These are phyloP conservation scores for Synanceia verrucosa DNA, from an alignment of 2,797 vertebrate genomes.

Conservation along the genomic window DNA sequence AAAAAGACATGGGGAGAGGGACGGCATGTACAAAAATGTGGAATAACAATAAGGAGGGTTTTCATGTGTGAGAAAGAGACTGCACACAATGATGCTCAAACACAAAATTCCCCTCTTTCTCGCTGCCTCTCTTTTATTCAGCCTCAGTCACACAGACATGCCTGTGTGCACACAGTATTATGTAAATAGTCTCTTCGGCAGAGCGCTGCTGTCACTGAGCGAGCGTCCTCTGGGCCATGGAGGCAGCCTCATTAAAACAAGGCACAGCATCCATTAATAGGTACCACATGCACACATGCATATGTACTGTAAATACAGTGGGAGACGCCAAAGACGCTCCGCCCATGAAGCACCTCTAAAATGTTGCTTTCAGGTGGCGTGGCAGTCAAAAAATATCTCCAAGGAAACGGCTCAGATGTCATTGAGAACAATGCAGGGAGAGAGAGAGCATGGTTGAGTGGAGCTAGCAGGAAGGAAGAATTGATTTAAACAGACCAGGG, in stretches of 20 bases:
- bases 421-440: conserved; percentile 59
- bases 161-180: conserved; percentile 81
- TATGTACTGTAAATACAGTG: conserved; percentile 32
- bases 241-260: conserved; percentile 86
- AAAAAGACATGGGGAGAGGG: conserved; percentile 49
- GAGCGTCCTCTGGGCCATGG: conserved; percentile 81
- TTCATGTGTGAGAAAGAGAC: conserved; percentile 70
- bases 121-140: conserved; percentile 73
- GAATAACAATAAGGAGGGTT: conserved; percentile 80
- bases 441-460: conserved; percentile 37
- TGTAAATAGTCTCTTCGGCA: conserved; percentile 84
- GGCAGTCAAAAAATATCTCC: conserved; percentile 80
- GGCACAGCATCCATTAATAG: conserved; percentile 79
- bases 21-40: conserved; percentile 74
- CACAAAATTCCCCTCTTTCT: conserved; percentile 72
- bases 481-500: conserved; percentile 24
- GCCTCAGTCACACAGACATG: conserved; percentile 76
- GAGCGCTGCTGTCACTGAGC: conserved; percentile 80
- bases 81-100: conserved; percentile 78
- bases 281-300: conserved; percentile 52
- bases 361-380: conserved; percentile 81
- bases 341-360: conserved; percentile 76
- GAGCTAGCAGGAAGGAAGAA: conserved; percentile 33
- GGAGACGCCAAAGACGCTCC: conserved; percentile 74
- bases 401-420: conserved; percentile 82